A percentile compares a stretch with the other conserved stretches of the same genome.
Conservation (phyloP, 2,113 vertebrate genomes). For the Conger conger region DNA sequence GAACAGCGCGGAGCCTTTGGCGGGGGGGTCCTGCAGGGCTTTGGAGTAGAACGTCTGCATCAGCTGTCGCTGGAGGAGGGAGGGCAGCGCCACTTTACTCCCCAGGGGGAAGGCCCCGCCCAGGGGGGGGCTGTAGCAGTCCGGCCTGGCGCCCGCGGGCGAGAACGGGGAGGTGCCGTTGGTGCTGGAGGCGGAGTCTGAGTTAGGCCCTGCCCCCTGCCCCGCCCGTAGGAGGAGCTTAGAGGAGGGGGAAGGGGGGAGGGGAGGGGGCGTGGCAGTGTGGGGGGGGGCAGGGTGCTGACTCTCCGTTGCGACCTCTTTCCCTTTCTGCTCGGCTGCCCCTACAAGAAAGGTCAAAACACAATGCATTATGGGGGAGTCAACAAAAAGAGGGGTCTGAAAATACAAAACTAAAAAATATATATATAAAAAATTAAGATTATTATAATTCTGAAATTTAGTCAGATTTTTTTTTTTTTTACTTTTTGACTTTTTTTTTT, state of each 20-base stretch:
- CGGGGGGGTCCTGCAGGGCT: conserved; percentile 86
- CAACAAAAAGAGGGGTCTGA: conserved; percentile 76
- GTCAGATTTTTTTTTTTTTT: conserved; percentile 43
- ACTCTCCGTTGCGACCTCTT: conserved; percentile 85
- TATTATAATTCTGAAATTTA: conserved; percentile 32
- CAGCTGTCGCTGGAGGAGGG: conserved; percentile 95
- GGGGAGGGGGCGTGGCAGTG: conserved; percentile 52
- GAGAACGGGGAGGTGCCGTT: conserved; percentile 92
- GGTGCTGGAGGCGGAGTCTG: conserved; percentile 84
- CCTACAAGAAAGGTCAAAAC: conserved; percentile 99
- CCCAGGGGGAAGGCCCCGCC: no score
- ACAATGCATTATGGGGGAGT: conserved; percentile 99
- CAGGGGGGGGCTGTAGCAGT: conserved; percentile 90
- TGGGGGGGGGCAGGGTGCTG: conserved; percentile 69
- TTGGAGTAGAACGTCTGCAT: conserved; percentile 98
- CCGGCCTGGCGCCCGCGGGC: conserved; percentile 93
- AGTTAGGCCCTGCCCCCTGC: conserved; percentile 56
- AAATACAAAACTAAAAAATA: conserved; percentile 57
- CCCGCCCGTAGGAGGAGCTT: conserved; percentile 78
- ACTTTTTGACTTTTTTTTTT: conserved; percentile 55
- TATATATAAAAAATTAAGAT: conserved; percentile 32
- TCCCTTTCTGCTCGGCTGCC: conserved; percentile 97
- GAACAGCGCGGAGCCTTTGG: conserved; percentile 88
- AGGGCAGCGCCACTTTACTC: conserved; percentile 82
- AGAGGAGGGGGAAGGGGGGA: conserved; percentile 60